Base-by-base conservation (phyloP, 2,113 vertebrate species). In the Podarcis raffonei region DNA sequence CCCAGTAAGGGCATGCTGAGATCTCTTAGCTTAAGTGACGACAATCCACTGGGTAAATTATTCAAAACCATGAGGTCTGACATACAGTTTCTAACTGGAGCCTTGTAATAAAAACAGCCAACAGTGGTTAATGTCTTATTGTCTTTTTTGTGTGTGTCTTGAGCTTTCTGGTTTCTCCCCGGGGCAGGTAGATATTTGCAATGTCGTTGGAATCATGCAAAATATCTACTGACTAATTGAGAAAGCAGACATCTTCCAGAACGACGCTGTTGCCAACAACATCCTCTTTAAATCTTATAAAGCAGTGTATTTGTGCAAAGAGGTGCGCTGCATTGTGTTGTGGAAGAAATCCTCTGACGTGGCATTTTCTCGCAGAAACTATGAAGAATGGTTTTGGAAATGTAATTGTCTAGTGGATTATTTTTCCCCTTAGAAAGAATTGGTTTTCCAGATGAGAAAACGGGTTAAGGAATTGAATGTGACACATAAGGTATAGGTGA, bases 91-190 rank as follows among this genome's bases (percentile, higher is more conserved):
- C 90, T 84, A 84, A 89, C 83, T 74, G 83, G 81, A 94, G 87
- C 92, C 74, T 95, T 23, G 0, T 91, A 92, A 90, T 93, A 85
- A 90, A 94, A 89, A 15, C 6, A 78, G 89, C 96, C 93, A 93
- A 78, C 69, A 69, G 4, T 79, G 80, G 78, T 92, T 87, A 83
- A 85, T 83, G 91, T 25, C 48, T 79, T 81, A 88, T 75, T 91
- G 11, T 35, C 37, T 1, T 84, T 94, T 89, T 88, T 48, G 39
- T 42, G 39, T 84, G 0, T 87, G 88, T 93, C 83, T 91, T 88
- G 88, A 88, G 93, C 89, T 78, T 94, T 88, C 95, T 87, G 65
- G 25, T 96, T 95, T 95, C 93, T 88, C 94, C 35, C 92, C 89
- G 91, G 90, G 93, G 96, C 84, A 89, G 87, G 81, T 79, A 85